phyloP scores from a whole-genome alignment of 2,797 vertebrate species.

The Allobates femoralis region DNA sequence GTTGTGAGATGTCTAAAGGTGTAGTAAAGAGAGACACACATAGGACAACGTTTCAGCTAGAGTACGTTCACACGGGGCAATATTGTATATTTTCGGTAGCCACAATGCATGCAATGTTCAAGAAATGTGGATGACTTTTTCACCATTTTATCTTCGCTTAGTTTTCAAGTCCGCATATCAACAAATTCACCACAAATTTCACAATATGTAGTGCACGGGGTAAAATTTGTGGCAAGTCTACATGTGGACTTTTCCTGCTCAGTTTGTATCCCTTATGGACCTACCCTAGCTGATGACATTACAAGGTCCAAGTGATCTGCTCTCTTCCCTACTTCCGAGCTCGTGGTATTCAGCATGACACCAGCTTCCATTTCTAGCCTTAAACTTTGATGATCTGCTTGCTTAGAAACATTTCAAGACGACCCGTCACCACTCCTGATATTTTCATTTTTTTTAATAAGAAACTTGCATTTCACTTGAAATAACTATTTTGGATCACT shows the following conservation, averaged over 20 bases:
- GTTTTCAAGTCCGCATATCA: too few relatives aligned
- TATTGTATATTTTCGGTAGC: not conserved
- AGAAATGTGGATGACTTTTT: too few relatives aligned
- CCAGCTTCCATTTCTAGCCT: not conserved
- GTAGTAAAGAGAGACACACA: not conserved
- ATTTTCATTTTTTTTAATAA: not conserved
- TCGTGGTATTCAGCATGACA: not conserved
- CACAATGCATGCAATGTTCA: not conserved
- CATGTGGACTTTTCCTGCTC: too few relatives aligned
- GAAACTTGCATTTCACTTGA: not conserved
- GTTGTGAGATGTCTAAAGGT: not conserved
- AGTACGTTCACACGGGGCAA: not conserved
- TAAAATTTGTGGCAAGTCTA: too few relatives aligned
- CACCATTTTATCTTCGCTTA: too few relatives aligned
- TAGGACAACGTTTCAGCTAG: not conserved
- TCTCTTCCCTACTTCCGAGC: not conserved
- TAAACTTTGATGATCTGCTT: not conserved
- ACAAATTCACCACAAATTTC: too few relatives aligned
- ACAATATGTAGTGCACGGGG: too few relatives aligned
- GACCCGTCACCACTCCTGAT: not conserved
- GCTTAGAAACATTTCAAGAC: not conserved
- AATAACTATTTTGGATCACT: not conserved
- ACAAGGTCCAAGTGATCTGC: not conserved
- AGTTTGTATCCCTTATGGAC: not conserved
- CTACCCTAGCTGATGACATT: not conserved